Evolutionary conservation across 2,797 vertebrate genomes (phyloP), one percentile per base, ranked within the genome.

Genomic region (Gallinago stenura): DNA sequence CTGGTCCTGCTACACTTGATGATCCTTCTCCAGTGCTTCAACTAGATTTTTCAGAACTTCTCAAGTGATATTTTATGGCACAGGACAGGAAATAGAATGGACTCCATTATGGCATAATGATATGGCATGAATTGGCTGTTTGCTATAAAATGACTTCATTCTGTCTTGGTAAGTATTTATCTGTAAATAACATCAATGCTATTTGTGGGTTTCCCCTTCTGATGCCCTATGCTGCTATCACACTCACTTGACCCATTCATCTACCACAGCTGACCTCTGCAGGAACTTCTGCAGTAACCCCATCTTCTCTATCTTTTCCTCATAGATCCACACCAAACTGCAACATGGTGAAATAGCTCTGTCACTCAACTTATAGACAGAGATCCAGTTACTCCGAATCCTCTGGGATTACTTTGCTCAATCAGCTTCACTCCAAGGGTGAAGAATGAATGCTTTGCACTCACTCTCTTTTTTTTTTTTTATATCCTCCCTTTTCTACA

Each of bases 201-300:
- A 2, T 28, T 69, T 0, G 0, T 26, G 13, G 6, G 0, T 8
- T 31, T 8, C 20, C 28, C 33, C n/a, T 71, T 46, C 57, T 72
- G 24, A 24, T 71, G 57, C 25, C 14, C 62, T 57, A 15, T 24
- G 25, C 71, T 76, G n/a, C n/a, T 72, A 6, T 65, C 7, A 1
- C 28, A 17, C 21, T 69, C 69, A 8, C 17, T 68, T 72, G 62
- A 57, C 31, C 18, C 72, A 41, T 48, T 71, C 56, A 56, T 22
- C 65, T 25, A 10, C n/a, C 35, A 60, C 62, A 79, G 65, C 20
- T 70, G 58, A 76, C 17, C 69, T 16, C 10, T 20, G 24, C 18
- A 57, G 62, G 39, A 81, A 4, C 21, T 82, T 62, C 37, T 76
- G 46, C n/a, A 65, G 41, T 21, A 80, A 69, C 19, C 20, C 28